phyloP scores from a whole-genome alignment of 2,888 invertebrate species.

The Congeria kusceri region DNA sequence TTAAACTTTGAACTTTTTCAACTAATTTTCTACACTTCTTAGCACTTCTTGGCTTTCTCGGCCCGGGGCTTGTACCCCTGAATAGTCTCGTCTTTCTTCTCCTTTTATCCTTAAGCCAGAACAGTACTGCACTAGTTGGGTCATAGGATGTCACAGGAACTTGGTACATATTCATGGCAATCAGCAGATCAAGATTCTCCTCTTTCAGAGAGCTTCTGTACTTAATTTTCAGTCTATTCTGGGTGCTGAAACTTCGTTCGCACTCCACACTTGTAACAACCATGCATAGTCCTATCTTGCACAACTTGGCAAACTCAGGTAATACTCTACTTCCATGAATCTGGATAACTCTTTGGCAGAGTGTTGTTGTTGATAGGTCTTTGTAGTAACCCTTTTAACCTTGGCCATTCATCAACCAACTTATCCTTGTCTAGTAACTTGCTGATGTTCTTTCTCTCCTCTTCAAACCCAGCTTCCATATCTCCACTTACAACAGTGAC shows the following conservation, averaged over 20 bases:
- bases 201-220: not conserved
- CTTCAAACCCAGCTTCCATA: conserved; percentile 20
- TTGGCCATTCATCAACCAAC: conserved; percentile 44
- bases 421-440: conserved; percentile 23
- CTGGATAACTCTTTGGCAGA: conserved; percentile 4
- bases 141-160: too few species aligned
- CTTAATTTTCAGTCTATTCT: conserved; percentile 15
- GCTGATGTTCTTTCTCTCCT: not conserved
- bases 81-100: too few species aligned
- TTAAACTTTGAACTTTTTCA: too few species aligned
- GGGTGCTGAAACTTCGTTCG: conserved; percentile 13
- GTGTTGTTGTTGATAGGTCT: not conserved
- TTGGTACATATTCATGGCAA: conserved; percentile 1
- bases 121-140: too few species aligned
- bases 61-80: too few species aligned
- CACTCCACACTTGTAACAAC: conserved; percentile 33
- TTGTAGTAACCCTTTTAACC: conserved; percentile 26
- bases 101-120: too few species aligned
- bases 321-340: not conserved
- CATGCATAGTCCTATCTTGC: conserved; percentile 40
- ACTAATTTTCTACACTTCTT: too few species aligned
- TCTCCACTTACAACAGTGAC: conserved; percentile 25
- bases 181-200: conserved; percentile 5
- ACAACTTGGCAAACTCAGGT: conserved; percentile 20
- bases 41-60: too few species aligned